Conservation (phyloP, 2,113 vertebrate species). For the Ptilonorhynchus violaceus region DNA sequence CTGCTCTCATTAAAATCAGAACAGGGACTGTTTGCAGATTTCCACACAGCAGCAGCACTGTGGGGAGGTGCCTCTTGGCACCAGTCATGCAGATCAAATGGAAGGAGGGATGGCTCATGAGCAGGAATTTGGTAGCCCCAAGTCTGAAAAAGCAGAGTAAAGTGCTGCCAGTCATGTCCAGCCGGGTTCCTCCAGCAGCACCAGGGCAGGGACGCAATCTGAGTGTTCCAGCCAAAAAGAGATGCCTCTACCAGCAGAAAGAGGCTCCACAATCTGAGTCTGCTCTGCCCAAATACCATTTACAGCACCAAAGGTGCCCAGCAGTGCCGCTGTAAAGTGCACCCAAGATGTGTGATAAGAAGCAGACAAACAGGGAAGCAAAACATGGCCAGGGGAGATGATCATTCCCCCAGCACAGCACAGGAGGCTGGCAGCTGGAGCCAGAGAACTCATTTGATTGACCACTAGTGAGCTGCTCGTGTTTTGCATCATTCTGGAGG, state of each 20-base stretch:
- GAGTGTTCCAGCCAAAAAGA: neutral
- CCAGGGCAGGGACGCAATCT: neutral
- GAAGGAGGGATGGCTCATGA: neutral
- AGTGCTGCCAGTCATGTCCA: neutral
- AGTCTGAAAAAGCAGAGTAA: neutral
- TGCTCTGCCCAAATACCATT: neutral
- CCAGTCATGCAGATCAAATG: neutral
- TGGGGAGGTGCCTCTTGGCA: neutral
- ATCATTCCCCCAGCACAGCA: neutral
- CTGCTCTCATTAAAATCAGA: neutral
- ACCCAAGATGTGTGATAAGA: neutral
- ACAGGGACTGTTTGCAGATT: neutral
- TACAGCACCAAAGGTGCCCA: neutral
- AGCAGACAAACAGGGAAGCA: neutral
- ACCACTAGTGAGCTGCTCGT: neutral
- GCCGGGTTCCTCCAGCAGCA: neutral
- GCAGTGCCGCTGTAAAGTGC: neutral
- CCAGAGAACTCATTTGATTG: neutral
- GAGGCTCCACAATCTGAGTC: neutral
- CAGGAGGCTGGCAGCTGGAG: neutral
- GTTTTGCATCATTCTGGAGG: neutral
- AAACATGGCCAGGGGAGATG: fast-evolving
- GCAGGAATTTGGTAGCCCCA: neutral
- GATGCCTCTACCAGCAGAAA: neutral
- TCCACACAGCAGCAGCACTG: neutral